These are phyloP conservation scores for Drosophila atroscutellata DNA, from an alignment of 2,888 invertebrate species.

Conservation along the genomic window DNA sequence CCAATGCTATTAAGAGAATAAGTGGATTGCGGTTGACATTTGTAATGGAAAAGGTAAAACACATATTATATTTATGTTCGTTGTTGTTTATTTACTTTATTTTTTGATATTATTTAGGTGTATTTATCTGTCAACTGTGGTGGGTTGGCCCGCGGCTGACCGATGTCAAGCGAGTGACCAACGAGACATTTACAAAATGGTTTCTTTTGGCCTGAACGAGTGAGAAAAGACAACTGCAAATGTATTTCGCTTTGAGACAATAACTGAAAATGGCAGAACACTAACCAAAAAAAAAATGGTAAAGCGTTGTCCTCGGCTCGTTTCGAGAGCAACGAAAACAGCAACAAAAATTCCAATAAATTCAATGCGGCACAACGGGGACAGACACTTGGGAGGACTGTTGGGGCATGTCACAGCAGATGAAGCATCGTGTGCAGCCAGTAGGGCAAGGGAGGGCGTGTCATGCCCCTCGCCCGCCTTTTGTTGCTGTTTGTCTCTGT, in stretches of 20 bases:
- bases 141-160: slow-evolving; percentile 52
- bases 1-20: slow-evolving; percentile 6
- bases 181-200: slow-evolving; percentile 74
- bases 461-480: slow-evolving; percentile 2
- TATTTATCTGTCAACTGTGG: slow-evolving; percentile 46
- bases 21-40: not conserved
- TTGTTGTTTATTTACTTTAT: not conserved
- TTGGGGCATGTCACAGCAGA: slow-evolving; percentile 75
- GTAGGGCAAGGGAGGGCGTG: slow-evolving; percentile 32
- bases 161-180: slow-evolving; percentile 70
- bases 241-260: slow-evolving; percentile 39
- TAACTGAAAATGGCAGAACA: slow-evolving; percentile 37
- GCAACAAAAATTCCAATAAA: slow-evolving; percentile 79
- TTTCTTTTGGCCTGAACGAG: slow-evolving; percentile 29
- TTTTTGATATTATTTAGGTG: slow-evolving; percentile 1
- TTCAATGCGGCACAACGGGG: slow-evolving; percentile 76
- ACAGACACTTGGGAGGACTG: slow-evolving; percentile 78
- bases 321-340: slow-evolving; percentile 34
- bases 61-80: slow-evolving; percentile 70
- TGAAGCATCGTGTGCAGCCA: slow-evolving; percentile 14
- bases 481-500: slow-evolving; percentile 64
- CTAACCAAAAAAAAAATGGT: slow-evolving; percentile 5
- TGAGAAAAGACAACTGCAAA: slow-evolving; percentile 56
- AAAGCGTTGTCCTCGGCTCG: slow-evolving; percentile 53
- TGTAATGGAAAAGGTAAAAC: slow-evolving; percentile 60